phyloP scores from a whole-genome alignment of 2,797 vertebrate species.

The Lepilemur ruficaudatus region DNA sequence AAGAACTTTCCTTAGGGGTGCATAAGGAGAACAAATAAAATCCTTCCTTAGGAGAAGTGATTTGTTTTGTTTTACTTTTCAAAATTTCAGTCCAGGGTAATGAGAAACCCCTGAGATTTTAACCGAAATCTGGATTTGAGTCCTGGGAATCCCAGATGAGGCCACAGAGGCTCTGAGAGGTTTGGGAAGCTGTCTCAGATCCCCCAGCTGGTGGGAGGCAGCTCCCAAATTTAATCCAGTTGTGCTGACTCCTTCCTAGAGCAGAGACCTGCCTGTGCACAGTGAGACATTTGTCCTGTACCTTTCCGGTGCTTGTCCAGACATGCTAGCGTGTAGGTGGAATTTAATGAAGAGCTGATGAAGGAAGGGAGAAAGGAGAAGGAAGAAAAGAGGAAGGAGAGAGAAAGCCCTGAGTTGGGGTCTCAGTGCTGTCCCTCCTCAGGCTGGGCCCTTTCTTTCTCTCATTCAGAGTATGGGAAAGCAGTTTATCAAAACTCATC shows the following conservation, averaged over 20 bases:
- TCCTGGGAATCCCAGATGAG: background rate
- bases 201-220: background rate
- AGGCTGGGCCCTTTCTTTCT: background rate
- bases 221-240: background rate
- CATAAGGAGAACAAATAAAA: background rate
- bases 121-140: background rate
- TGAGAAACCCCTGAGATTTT: background rate
- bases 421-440: background rate
- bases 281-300: background rate
- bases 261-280: background rate
- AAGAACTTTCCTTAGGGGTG: background rate
- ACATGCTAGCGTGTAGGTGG: fast-evolving
- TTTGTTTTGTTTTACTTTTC: background rate
- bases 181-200: background rate
- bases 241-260: background rate
- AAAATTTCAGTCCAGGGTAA: background rate
- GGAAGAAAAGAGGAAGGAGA: background rate
- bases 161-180: background rate
- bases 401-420: background rate
- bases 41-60: background rate
- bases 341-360: background rate
- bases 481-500: background rate
- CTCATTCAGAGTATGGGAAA: background rate
- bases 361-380: background rate
- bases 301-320: background rate